Evolutionary conservation across 2,888 invertebrate species (phyloP).

Genomic region (Graphium colonna): DNA sequence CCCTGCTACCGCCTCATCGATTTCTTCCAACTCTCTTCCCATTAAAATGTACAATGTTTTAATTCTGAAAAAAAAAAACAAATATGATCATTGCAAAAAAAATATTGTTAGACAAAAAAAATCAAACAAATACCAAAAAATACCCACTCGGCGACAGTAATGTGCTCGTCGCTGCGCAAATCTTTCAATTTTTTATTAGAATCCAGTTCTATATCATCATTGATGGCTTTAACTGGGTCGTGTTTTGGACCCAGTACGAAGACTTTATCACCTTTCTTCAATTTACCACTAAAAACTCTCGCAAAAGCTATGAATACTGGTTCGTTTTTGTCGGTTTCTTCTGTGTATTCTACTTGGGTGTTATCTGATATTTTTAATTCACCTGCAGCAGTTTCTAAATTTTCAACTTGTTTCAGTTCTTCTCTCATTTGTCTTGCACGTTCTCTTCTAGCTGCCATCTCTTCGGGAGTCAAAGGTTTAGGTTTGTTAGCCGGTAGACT

Average conservation of each 20-base stretch:
- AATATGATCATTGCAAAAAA: neutral
- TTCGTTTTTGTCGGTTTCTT: slow-evolving; percentile 67
- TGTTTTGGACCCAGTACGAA: slow-evolving; percentile 94
- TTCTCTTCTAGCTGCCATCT: slow-evolving; percentile 85
- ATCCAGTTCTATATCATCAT: slow-evolving; percentile 61
- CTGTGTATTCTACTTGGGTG: slow-evolving; percentile 45
- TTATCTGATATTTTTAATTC: too few relatives aligned
- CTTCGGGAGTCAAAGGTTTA: slow-evolving; percentile 86
- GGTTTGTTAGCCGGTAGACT: slow-evolving; percentile 89
- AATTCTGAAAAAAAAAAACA: slow-evolving; percentile 67
- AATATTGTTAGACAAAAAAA: slow-evolving; percentile 4
- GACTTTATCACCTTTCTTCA: slow-evolving; percentile 87
- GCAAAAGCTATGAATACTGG: slow-evolving; percentile 94
- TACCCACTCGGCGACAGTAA: slow-evolving; percentile 80
- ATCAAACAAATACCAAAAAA: neutral
- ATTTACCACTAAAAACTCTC: slow-evolving; percentile 93
- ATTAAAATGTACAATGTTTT: slow-evolving; percentile 92
- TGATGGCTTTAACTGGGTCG: slow-evolving; percentile 83
- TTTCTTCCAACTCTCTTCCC: slow-evolving; percentile 92
- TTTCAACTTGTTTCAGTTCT: slow-evolving; percentile 64
- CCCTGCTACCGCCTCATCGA: slow-evolving; percentile 92
- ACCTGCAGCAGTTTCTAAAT: slow-evolving; percentile 27
- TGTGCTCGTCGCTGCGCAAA: slow-evolving; percentile 81
- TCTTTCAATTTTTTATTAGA: slow-evolving; percentile 78
- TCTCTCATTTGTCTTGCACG: slow-evolving; percentile 83